Base-by-base conservation (phyloP, 2,797 vertebrate genomes). In the Molothrus ater region DNA sequence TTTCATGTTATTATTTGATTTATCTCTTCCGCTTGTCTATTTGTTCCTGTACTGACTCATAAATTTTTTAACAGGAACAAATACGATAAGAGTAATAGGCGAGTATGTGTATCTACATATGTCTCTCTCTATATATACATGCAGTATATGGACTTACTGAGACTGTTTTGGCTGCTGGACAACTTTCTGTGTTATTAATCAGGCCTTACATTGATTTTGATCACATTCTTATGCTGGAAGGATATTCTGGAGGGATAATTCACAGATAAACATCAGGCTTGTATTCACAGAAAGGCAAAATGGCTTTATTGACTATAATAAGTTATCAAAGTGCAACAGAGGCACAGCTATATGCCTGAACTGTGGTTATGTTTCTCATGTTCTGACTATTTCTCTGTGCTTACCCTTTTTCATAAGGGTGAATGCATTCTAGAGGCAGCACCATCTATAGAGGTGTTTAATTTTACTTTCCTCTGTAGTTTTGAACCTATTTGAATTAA, bases 31-130 rank as follows among this genome's bases (percentile, higher is more conserved):
- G 0, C 72, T 96, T 92, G 81, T 92, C 93, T 97, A 75, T 97
- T 97, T 97, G 95, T 97, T 97, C 96, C 97, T 96, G 91, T 92
- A 80, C 51, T 94, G 92, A 96, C 92, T 97, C 95, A 97, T 93
- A 79, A 86, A 25, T 29, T 57, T 90, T 92, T 93, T 85, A 95
- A 78, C 96, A 97, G 97, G 96, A 97, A 97, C 90, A 97, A 97
- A 96, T 96, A 96, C 20, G 92, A 95, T 94, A 95, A 96, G 86
- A 82, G 26, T 86, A 81, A 69, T 73, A 95, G 53, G 50, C 48
- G n/a, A 93, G 78, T 31, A 42, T 56, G 36, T 68, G 69, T 65
- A 24, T 89, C 68, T 80, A 50, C 6, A 34, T 82, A 38, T 76
- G 40, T 76, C 32, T 90, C 5, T 78, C 13, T 86, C 3, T 75